These are phyloP conservation scores for Heliconius nattereri DNA, from an alignment of 1,140 invertebrate genomes.

Conservation along the genomic window DNA sequence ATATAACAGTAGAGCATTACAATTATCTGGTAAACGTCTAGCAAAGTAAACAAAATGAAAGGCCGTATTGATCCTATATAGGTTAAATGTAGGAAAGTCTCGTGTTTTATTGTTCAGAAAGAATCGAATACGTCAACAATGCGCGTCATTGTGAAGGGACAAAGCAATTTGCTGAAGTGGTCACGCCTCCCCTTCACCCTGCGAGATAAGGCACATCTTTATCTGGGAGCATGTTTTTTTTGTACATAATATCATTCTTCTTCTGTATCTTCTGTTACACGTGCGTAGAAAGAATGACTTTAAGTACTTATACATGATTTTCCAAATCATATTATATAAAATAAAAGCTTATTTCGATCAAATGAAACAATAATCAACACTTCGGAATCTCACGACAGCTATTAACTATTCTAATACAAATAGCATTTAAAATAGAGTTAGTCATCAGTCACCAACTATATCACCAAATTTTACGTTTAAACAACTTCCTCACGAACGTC, in stretches of 20 bases:
- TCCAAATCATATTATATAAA: too few species aligned
- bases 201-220: constrained; percentile 46
- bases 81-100: constrained; percentile 36
- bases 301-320: too few species aligned
- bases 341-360: neutral
- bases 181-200: constrained; percentile 44
- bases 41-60: constrained; percentile 17
- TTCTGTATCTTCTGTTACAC: neutral
- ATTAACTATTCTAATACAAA: constrained; percentile 7
- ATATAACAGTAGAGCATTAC: neutral
- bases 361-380: neutral
- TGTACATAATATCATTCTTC: constrained; percentile 32
- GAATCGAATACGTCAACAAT: constrained; percentile 53
- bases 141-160: constrained; percentile 47
- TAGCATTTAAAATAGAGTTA: constrained; percentile 14
- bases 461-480: constrained; percentile 7
- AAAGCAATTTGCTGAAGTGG: constrained; percentile 60
- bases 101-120: constrained; percentile 53
- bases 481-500: constrained; percentile 9
- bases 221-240: constrained; percentile 31
- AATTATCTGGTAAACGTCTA: constrained; percentile 9
- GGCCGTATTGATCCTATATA: constrained; percentile 36
- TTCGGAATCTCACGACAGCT: neutral
- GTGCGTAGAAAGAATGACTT: neutral
- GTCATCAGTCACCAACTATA: constrained; percentile 6